Evolutionary conservation across 2,888 invertebrate species (phyloP).

Genomic region (Bugulina stolonifera): DNA sequence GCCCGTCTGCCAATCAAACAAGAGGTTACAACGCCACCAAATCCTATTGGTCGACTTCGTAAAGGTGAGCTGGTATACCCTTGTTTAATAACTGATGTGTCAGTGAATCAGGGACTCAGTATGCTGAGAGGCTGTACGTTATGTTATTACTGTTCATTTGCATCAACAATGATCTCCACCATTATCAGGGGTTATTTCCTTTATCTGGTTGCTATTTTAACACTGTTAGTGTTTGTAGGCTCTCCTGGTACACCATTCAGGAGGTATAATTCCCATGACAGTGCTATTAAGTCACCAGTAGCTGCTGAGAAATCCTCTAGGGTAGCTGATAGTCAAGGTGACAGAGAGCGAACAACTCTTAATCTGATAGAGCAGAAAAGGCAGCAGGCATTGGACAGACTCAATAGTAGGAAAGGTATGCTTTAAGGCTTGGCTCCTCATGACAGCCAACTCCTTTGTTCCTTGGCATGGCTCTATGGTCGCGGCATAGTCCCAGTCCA

Average conservation of each 20-base stretch:
- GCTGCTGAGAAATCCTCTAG: neutral
- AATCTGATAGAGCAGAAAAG: constrained; percentile 3
- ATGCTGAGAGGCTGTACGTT: no score
- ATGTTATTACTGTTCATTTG: no score
- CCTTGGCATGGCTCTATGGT: no score
- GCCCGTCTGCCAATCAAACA: neutral
- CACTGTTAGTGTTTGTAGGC: no score
- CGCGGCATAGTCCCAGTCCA: no score
- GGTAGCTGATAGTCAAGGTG: neutral
- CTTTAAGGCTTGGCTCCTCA: no score
- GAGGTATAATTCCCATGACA: constrained; percentile 20
- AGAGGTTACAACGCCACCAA: neutral
- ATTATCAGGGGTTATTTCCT: no score
- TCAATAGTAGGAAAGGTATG: constrained; percentile 17
- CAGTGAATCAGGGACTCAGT: no score
- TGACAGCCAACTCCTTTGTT: no score
- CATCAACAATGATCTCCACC: no score
- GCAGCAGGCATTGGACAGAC: neutral
- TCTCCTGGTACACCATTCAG: constrained; percentile 6
- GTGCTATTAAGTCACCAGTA: neutral
- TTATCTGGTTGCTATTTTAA: no score
- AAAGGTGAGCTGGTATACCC: neutral
- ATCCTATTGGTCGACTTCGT: neutral
- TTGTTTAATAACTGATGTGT: no score
- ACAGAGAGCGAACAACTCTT: neutral